A percentile compares a stretch with the other conserved stretches of the same genome.
Evolutionary conservation across 2,113 vertebrate species (phyloP).

Genomic region (Microtus montanus): DNA sequence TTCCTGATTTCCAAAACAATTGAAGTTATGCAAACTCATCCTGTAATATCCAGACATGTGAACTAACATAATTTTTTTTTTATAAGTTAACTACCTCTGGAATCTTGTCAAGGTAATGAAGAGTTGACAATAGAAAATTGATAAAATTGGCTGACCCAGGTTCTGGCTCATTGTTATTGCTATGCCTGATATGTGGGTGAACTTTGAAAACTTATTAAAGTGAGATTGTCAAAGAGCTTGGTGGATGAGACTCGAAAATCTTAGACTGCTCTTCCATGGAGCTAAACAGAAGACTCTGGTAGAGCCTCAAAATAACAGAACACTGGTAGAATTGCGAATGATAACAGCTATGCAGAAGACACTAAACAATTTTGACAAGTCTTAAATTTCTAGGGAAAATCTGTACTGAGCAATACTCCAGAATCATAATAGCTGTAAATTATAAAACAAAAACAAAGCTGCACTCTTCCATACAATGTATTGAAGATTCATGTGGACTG

Average conservation of each 20-base stretch:
- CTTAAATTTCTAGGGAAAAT: not conserved
- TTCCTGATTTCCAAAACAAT: not conserved
- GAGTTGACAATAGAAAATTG: not conserved
- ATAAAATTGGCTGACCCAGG: not conserved
- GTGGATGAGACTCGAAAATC: not conserved
- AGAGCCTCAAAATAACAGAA: no score
- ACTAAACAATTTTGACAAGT: not conserved
- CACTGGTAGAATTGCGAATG: not conserved
- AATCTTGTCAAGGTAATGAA: not conserved
- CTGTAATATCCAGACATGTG: not conserved
- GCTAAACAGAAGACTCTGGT: not conserved
- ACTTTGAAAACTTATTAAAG: not conserved
- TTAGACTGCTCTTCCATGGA: no score
- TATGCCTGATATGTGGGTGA: not conserved
- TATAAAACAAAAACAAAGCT: constrained; percentile 12
- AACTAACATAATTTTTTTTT: not conserved
- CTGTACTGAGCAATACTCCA: not conserved
- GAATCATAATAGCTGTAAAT: constrained; percentile 12
- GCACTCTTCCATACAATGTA: not conserved
- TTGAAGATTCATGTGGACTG: not conserved
- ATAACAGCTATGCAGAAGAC: not conserved
- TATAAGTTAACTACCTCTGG: not conserved
- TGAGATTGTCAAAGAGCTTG: not conserved
- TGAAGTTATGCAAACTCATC: no score
- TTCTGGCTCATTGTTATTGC: no score